These are phyloP conservation scores for Thyatira batis DNA, from an alignment of 2,888 invertebrate genomes.

Conservation along the genomic window DNA sequence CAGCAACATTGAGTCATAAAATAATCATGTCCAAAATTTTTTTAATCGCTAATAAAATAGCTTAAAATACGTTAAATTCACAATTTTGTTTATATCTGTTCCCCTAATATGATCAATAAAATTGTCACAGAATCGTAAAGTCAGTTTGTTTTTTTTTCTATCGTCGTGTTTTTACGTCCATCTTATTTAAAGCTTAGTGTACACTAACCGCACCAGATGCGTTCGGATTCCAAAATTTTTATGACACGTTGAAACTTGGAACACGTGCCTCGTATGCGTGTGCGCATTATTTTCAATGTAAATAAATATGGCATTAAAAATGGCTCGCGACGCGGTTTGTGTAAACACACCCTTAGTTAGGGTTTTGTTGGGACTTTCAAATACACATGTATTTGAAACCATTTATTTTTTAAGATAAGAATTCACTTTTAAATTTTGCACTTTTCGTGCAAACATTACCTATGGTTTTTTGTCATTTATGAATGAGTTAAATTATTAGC, in stretches of 20 bases:
- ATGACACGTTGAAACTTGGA: constrained; percentile 53
- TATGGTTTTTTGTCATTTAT: too few species aligned
- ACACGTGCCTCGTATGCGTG: constrained; percentile 62
- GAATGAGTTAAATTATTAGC: too few species aligned
- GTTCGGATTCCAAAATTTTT: constrained; percentile 62
- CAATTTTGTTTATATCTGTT: constrained; percentile 1
- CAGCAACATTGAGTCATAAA: not conserved
- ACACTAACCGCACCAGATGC: constrained; percentile 69
- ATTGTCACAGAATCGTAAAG: constrained; percentile 13
- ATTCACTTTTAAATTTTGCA: not conserved
- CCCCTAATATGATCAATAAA: constrained; percentile 4
- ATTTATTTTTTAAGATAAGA: not conserved
- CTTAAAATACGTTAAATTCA: not conserved
- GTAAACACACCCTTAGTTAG: constrained; percentile 70
- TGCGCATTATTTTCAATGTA: constrained; percentile 66
- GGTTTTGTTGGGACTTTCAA: constrained; percentile 36
- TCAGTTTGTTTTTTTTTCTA: constrained; percentile 9
- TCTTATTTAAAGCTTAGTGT: constrained; percentile 41
- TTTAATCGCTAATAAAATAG: not conserved
- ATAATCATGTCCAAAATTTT: not conserved
- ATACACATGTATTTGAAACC: constrained; percentile 7
- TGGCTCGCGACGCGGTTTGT: constrained; percentile 44
- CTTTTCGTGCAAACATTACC: too few species aligned
- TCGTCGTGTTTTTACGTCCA: constrained; percentile 13
- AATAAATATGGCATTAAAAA: constrained; percentile 71